phyloP scores from a whole-genome alignment of 2,797 vertebrate species.

The Merluccius polli region DNA sequence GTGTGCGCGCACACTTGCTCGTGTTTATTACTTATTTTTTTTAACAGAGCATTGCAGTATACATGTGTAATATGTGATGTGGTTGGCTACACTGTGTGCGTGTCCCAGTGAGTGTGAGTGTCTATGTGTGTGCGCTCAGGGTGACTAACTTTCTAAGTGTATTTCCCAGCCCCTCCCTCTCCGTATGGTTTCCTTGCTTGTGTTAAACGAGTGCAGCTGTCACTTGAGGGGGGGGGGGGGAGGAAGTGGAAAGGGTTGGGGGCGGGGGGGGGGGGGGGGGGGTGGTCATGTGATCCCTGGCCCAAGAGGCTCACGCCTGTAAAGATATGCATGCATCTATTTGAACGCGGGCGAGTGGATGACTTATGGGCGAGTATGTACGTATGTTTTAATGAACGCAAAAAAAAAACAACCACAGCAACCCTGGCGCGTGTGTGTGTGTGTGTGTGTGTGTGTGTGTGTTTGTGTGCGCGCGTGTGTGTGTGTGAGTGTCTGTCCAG shows the following conservation, averaged over 20 bases:
- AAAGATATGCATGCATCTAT: constrained; percentile 63
- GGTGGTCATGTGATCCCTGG: constrained; percentile 2
- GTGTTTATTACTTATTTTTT: neutral
- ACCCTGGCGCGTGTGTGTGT: neutral
- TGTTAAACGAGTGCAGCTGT: neutral
- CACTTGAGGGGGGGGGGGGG: neutral
- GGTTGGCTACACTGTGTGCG: neutral
- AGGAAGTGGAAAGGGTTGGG: neutral
- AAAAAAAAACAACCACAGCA: neutral
- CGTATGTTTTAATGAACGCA: neutral
- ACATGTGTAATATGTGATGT: neutral
- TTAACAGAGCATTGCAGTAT: neutral
- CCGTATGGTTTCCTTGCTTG: neutral
- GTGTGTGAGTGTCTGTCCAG: too few relatives aligned
- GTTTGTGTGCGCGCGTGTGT: too few relatives aligned
- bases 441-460: neutral
- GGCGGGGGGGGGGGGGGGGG: neutral
- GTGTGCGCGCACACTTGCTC: too few relatives aligned
- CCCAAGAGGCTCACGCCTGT: constrained; percentile 48
- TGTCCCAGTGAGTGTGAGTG: constrained; percentile 19
- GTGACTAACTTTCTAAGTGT: neutral
- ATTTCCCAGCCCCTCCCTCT: neutral
- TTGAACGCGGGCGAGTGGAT: constrained; percentile 36
- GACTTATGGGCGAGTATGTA: constrained; percentile 25
- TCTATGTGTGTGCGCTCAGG: constrained; percentile 3